Evolutionary conservation across 2,113 vertebrate genomes (phyloP), one percentile per base, ranked within the genome.

Genomic region (Lepus europaeus): DNA sequence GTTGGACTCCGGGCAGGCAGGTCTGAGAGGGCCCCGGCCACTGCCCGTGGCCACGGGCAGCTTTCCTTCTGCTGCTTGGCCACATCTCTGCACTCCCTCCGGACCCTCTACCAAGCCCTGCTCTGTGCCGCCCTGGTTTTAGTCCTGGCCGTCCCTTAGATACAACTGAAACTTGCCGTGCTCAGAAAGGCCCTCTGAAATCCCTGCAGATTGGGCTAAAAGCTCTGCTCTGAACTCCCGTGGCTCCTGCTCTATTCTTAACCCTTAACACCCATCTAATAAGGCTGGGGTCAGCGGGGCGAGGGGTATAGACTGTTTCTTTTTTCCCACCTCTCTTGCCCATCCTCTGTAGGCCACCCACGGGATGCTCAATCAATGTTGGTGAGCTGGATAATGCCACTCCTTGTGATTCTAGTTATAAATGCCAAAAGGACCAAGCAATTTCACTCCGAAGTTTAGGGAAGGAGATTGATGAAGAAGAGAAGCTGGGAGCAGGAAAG

Each of bases 11-110:
- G 66, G 36, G 1, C 1, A 20, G 39, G 20, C 6, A n/a, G 8
- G 17, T 39, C 39, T 87, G 83, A 61, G 77, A 39, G 39, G 73
- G 11, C 17, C 4, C 14, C 12, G 20, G 3, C 53, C 80, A 20
- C 45, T 6, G 29, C 33, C 49, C 9, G 3, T 1, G 3, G 22
- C 22, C 5, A 9, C 27, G 29, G 2, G 12, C 74, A 14, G 6
- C 39, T 66, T 45, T 13, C 11, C 31, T 1, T n/a, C 45, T 64
- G 45, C 66, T n/a, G 11, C 29, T 23, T 31, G 4, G 36, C 14
- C 16, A 20, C 61, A 29, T n/a, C 17, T 53, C 13, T 70, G 53
- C 19, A 36, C 29, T 36, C 45, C 5, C 16, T 3, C 2, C 6
- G 12, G 11, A 25, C 14, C 39, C 12, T 81, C 31, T 66, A 74